These are phyloP conservation scores for Hippocampus kuda DNA, from an alignment of 2,797 vertebrate species.

Conservation along the genomic window DNA sequence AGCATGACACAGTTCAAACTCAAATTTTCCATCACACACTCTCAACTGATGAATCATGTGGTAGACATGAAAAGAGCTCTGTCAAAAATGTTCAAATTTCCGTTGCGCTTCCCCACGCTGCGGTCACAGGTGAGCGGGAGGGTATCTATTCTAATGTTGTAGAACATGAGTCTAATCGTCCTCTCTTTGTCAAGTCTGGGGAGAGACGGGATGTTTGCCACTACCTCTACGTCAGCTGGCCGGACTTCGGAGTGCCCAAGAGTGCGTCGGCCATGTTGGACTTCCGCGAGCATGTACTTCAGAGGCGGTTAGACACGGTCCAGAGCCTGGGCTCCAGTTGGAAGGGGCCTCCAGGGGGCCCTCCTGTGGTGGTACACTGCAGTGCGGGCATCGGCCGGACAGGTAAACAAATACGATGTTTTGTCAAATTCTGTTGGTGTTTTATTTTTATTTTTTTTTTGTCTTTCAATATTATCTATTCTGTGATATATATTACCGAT, in stretches of 20 bases:
- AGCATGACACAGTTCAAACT: no score
- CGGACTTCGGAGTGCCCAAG: constrained; percentile 82
- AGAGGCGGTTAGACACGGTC: constrained; percentile 65
- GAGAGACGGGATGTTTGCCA: constrained; percentile 73
- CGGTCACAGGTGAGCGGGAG: no score
- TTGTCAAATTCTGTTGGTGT: no score
- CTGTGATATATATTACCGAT: neutral
- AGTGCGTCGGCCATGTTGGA: constrained; percentile 79
- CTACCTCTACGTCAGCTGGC: constrained; percentile 82
- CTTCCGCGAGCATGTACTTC: constrained; percentile 73
- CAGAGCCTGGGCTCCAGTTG: constrained; percentile 64
- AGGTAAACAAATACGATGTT: constrained; percentile 49
- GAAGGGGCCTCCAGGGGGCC: constrained; percentile 69
- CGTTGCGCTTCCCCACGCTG: no score
- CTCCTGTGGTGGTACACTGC: constrained; percentile 77
- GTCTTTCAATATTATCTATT: neutral
- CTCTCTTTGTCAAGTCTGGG: constrained; percentile 57
- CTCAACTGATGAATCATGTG: no score
- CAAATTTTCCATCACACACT: no score
- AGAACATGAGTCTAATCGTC: neutral
- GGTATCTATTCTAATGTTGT: neutral
- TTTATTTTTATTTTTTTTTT: neutral
- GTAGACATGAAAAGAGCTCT: no score
- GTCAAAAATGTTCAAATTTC: no score
- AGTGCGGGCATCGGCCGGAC: constrained; percentile 80